Conservation (phyloP, 2,113 vertebrate species). For the Leptosomus discolor region DNA sequence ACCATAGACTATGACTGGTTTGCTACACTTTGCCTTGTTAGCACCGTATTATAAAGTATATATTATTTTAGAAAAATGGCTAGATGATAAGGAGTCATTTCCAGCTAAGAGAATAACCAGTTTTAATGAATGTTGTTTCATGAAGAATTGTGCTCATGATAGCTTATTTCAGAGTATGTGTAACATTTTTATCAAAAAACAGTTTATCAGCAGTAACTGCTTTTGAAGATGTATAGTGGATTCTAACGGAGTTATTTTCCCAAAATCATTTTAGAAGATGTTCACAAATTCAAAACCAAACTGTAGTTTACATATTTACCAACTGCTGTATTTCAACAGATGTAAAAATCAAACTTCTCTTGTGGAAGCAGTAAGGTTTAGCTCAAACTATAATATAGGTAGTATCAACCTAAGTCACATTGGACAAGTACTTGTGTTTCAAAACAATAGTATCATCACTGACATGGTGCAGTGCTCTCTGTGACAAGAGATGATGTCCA, state of each 20-base stretch:
- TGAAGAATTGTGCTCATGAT: constrained; percentile 33
- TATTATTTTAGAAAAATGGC: constrained; percentile 15
- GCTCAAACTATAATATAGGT: background rate
- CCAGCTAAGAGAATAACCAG: background rate
- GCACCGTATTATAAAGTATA: background rate
- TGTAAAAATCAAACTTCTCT: background rate
- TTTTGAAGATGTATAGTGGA: background rate
- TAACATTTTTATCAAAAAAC: constrained; percentile 21
- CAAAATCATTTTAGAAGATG: background rate
- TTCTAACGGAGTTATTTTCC: background rate
- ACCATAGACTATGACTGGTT: background rate
- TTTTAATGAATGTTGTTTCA: constrained; percentile 50
- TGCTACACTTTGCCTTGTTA: background rate
- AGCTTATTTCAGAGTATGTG: constrained; percentile 10
- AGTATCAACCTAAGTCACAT: background rate
- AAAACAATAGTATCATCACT: background rate
- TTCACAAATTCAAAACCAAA: background rate
- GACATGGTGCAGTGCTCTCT: background rate
- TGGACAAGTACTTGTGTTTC: background rate
- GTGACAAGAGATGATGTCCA: background rate
- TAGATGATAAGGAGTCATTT: constrained; percentile 29
- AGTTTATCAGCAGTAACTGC: background rate
- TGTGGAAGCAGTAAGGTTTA: background rate
- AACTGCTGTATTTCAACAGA: background rate
- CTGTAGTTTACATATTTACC: background rate